Evolutionary conservation across 2,888 invertebrate species (phyloP).

Genomic region (Chamaedrilus cognettii): DNA sequence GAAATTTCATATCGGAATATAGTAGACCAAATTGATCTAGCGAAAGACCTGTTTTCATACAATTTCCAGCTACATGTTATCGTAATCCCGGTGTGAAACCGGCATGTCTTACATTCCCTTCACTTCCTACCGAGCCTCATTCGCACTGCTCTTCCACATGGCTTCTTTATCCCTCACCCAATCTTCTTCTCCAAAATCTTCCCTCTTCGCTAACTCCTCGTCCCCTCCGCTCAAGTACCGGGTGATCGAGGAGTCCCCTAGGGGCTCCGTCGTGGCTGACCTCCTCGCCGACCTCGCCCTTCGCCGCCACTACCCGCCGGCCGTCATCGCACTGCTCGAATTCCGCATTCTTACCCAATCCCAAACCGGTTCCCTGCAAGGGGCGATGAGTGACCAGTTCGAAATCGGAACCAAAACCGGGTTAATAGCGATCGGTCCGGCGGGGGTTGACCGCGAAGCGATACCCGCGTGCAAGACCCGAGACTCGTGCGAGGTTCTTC

Average conservation of each 20-base stretch:
- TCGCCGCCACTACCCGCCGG: constrained; percentile 4
- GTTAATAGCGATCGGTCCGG: constrained; percentile 16
- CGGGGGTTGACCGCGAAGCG: constrained; percentile 25
- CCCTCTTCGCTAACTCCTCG: not conserved
- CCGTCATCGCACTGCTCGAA: constrained; percentile 10
- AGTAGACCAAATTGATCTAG: too few relatives aligned
- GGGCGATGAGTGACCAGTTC: constrained; percentile 14
- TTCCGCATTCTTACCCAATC: constrained; percentile 18
- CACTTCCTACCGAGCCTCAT: too few relatives aligned
- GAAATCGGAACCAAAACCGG: constrained; percentile 22
- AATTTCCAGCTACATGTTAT: too few relatives aligned
- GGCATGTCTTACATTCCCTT: too few relatives aligned
- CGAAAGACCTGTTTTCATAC: too few relatives aligned
- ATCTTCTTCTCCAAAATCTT: not conserved
- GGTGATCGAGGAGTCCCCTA: constrained; percentile 21
- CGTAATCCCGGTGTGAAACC: too few relatives aligned
- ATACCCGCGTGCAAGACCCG: constrained; percentile 15
- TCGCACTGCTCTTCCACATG: not conserved
- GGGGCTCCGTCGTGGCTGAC: constrained; percentile 22
- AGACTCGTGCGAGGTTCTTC: constrained; percentile 18
- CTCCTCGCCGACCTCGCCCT: constrained; percentile 19
- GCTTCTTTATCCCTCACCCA: not conserved
- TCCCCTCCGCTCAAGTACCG: constrained; percentile 14
- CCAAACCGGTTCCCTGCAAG: not conserved
- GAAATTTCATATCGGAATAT: too few relatives aligned